phyloP scores from a whole-genome alignment of 2,113 vertebrate species.

The Mugil cephalus region DNA sequence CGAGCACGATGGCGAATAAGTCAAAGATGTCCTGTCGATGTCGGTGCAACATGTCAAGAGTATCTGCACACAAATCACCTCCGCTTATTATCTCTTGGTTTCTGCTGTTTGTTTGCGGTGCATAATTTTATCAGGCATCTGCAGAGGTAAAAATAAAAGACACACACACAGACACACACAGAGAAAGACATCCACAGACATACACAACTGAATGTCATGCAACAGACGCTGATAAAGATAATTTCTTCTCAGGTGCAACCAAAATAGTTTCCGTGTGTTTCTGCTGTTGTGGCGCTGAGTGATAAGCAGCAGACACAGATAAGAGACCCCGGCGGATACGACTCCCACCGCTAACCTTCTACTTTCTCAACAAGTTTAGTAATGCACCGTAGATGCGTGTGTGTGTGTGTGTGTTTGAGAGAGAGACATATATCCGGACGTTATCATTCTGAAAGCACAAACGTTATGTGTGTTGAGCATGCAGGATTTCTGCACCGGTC shows the following conservation, averaged over 20 bases:
- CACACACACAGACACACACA: too few relatives aligned
- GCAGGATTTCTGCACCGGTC: constrained; percentile 6
- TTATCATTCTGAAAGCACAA: constrained; percentile 33
- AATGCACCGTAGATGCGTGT: constrained; percentile 18
- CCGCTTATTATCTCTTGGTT: constrained; percentile 16
- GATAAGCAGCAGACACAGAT: constrained; percentile 78
- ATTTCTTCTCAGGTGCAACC: constrained; percentile 59
- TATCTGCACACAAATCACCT: constrained; percentile 24
- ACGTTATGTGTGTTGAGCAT: constrained; percentile 4
- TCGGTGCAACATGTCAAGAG: not conserved
- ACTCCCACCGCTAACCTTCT: constrained; percentile 51
- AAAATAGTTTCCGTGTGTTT: constrained; percentile 55
- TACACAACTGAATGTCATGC: constrained; percentile 54
- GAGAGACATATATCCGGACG: constrained; percentile 19
- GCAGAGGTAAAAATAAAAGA: constrained; percentile 16
- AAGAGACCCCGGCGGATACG: constrained; percentile 67
- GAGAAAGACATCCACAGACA: too few relatives aligned
- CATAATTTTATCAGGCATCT: constrained; percentile 54
- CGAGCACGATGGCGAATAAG: too few relatives aligned
- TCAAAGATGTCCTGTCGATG: too few relatives aligned
- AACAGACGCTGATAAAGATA: constrained; percentile 66
- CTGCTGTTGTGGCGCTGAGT: constrained; percentile 61
- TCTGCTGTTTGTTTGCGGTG: constrained; percentile 25
- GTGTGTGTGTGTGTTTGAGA: too few relatives aligned
- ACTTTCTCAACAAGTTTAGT: constrained; percentile 48